Evolutionary conservation across 2,888 invertebrate genomes (phyloP).

Genomic region (Oscheius sp.): DNA sequence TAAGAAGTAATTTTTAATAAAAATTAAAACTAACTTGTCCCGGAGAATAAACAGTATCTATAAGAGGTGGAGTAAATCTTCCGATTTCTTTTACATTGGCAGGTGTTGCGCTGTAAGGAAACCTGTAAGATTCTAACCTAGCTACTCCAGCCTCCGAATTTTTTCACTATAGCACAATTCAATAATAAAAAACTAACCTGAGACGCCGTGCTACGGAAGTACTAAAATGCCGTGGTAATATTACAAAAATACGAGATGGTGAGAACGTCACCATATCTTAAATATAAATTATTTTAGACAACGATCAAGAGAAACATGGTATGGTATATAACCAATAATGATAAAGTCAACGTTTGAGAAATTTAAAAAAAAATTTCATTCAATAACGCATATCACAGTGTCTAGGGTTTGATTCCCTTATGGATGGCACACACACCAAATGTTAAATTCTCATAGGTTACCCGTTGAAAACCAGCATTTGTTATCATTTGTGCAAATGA

Average conservation of each 20-base stretch:
- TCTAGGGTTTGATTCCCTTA: constrained; percentile 64
- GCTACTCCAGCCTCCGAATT: constrained; percentile 9
- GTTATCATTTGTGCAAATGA: constrained; percentile 89
- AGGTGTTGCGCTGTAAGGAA: constrained; percentile 41
- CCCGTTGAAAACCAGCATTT: constrained; percentile 87
- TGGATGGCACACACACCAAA: constrained; percentile 94
- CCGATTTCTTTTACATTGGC: constrained; percentile 56
- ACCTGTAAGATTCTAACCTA: constrained; percentile 29
- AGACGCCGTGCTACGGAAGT: background rate
- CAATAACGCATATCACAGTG: background rate
- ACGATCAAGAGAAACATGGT: background rate
- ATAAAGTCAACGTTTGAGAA: background rate
- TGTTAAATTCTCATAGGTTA: constrained; percentile 88
- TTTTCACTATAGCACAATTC: background rate
- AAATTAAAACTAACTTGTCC: constrained; percentile 58
- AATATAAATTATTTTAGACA: background rate
- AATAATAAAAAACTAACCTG: constrained; percentile 10
- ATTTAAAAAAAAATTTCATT: background rate
- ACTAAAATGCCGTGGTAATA: background rate
- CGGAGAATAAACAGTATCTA: constrained; percentile 45
- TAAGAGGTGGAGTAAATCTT: constrained; percentile 39
- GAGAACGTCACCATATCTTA: background rate
- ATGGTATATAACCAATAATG: constrained; percentile 2
- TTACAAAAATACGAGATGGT: background rate
- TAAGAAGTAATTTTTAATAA: constrained; percentile 32